These are phyloP conservation scores for Sylvicola cinctus DNA, from an alignment of 2,888 invertebrate genomes.

Conservation along the genomic window DNA sequence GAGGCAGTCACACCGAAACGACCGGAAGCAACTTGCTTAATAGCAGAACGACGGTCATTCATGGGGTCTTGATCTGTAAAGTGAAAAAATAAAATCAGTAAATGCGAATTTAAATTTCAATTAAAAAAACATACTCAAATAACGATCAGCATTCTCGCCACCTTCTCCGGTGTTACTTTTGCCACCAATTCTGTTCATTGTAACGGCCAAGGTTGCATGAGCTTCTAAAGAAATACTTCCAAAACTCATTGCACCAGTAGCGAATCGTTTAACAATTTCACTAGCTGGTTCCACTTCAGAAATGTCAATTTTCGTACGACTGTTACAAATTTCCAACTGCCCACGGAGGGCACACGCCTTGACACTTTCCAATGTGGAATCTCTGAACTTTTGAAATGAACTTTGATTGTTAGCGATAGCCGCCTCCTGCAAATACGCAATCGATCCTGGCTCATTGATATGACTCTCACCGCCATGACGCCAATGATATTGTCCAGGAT, in stretches of 20 bases:
- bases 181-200: constrained; percentile 93
- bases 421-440: constrained; percentile 61
- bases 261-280: constrained; percentile 69
- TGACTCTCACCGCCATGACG: constrained; percentile 93
- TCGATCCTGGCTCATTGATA: constrained; percentile 83
- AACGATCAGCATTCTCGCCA: constrained; percentile 65
- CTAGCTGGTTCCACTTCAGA: constrained; percentile 81
- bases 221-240: constrained; percentile 94
- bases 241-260: constrained; percentile 82
- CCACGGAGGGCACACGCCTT: constrained; percentile 78
- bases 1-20: constrained; percentile 96
- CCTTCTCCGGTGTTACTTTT: constrained; percentile 99
- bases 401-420: constrained; percentile 55
- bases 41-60: constrained; percentile 74
- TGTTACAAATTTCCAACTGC: constrained; percentile 66
- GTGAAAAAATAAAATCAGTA: constrained; percentile 4
- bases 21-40: constrained; percentile 97
- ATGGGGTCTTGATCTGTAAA: constrained; percentile 45
- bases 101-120: background rate
- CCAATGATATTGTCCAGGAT: constrained; percentile 94
- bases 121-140: constrained; percentile 28
- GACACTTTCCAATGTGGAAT: constrained; percentile 71
- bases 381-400: constrained; percentile 70
- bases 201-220: constrained; percentile 82
- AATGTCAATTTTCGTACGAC: constrained; percentile 61